These are phyloP conservation scores for Steatornis caripensis DNA, from an alignment of 2,113 vertebrate genomes.

Conservation along the genomic window DNA sequence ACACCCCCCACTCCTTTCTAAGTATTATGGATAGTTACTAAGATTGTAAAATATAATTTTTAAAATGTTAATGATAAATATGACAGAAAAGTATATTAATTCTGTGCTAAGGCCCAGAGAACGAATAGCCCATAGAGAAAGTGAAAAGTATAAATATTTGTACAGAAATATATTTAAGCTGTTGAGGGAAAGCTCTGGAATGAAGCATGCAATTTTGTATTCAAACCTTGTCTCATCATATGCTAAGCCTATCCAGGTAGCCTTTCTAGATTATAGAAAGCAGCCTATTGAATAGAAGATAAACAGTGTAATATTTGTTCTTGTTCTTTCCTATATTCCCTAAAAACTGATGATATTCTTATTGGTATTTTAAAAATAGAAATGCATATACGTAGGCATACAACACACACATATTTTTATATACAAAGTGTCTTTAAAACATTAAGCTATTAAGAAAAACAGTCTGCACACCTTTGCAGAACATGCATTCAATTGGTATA, in stretches of 20 bases:
- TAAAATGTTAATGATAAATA: neutral
- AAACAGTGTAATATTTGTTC: neutral
- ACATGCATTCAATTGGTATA: neutral
- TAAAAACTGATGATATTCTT: neutral
- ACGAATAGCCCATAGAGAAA: neutral
- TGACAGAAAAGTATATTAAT: neutral
- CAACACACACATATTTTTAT: neutral
- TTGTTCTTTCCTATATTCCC: neutral
- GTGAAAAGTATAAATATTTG: neutral
- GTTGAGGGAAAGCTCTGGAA: neutral
- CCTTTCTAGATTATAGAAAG: neutral
- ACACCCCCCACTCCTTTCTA: neutral
- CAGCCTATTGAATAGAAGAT: neutral
- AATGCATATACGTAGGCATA: neutral
- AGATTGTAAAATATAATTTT: neutral
- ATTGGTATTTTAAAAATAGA: neutral
- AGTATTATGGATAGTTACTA: neutral
- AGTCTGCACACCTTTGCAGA: neutral
- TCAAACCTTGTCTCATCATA: neutral
- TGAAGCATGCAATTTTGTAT: neutral
- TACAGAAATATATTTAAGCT: neutral
- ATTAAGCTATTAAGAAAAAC: neutral
- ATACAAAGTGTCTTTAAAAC: neutral
- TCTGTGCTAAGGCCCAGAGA: neutral
- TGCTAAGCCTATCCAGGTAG: neutral